Base-by-base conservation (phyloP, 1,140 invertebrate genomes). In the Macrocentrus cingulum region DNA sequence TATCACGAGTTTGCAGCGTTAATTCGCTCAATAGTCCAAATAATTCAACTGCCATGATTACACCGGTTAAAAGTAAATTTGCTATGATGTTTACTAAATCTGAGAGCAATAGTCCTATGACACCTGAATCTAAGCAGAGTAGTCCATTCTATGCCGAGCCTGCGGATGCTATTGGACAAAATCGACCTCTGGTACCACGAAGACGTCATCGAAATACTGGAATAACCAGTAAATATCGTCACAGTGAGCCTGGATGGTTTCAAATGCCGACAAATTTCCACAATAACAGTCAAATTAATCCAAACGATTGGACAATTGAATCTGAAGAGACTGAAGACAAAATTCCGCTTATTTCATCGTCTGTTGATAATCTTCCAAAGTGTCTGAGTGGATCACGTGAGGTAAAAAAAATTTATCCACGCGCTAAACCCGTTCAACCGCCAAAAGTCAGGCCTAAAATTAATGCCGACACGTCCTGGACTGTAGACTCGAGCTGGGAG, bases 111-210 rank as follows among this genome's bases (percentile, higher is more conserved):
- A 78, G 75, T 22, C 77, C 72, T 1, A 63, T 68, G 52, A 79
- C 73, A 0, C 70, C 76, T 2, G 76, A 79, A 20, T 76, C 77
- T 16, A 87, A 88, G 63, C 85, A 90, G 67, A 87, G 86, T 8
- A 94, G 92, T 73, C 92, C 93, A 0, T 93, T 94, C 65, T 96
- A 96, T 74, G 91, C 92, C 1, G 93, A 95, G 78, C 94, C 94
- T 32, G 91, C 92, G 6, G 93, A 95, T 81, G 88, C 92, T 13
- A 82, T 96, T 37, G 81, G 77, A 25, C 82, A 83, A 62, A 77
- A 68, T 41, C 74, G 69, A 9, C 73, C 74, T 1, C 75, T 79
- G 13, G 78, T 83, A 8, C 63, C 79, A 1, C 60, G 76, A 50
- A 69, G 76, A 49, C 64, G 74, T 62, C 57, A 69, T 41, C 69